Percentiles rank a stretch among this genome's conserved stretches.
These are phyloP conservation scores for Eretmochelys imbricata DNA, from an alignment of 2,113 vertebrate genomes.

Conservation along the genomic window DNA sequence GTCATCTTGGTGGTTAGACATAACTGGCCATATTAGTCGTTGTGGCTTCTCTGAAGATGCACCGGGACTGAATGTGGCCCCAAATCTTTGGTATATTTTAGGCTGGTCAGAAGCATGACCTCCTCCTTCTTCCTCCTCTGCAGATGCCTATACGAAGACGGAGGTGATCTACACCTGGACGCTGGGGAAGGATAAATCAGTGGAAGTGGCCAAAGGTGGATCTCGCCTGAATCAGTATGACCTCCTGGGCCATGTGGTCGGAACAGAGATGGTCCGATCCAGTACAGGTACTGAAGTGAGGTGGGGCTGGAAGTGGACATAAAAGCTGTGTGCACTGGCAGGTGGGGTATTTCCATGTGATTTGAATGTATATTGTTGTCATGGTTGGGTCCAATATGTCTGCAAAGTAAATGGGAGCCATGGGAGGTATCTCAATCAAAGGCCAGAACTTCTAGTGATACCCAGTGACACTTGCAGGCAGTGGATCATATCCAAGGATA, in stretches of 20 bases:
- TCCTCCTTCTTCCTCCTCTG: constrained; percentile 21
- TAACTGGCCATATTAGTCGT: constrained; percentile 36
- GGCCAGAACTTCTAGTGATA: background rate
- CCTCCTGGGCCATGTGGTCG: constrained; percentile 93
- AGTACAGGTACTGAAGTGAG: constrained; percentile 90
- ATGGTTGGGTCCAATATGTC: background rate
- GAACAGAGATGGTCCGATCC: constrained; percentile 96
- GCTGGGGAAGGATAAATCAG: constrained; percentile 90
- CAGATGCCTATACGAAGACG: constrained; percentile 97
- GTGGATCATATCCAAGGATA: background rate
- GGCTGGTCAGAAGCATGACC: constrained; percentile 18
- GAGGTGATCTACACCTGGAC: constrained; percentile 98
- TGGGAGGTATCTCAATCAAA: background rate
- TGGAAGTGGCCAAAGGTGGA: constrained; percentile 94
- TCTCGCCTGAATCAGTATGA: constrained; percentile 98
- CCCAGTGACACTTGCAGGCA: background rate
- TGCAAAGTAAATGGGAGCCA: background rate
- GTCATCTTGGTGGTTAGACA: constrained; percentile 35
- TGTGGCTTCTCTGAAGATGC: constrained; percentile 47
- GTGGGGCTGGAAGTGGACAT: accelerated
- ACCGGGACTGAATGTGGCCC: constrained; percentile 34
- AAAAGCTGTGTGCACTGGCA: background rate
- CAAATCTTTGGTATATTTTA: background rate
- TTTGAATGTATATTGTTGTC: background rate
- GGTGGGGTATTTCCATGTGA: accelerated